Evolutionary conservation across 2,797 vertebrate genomes (phyloP).

Genomic region (Anguilla obscura): DNA sequence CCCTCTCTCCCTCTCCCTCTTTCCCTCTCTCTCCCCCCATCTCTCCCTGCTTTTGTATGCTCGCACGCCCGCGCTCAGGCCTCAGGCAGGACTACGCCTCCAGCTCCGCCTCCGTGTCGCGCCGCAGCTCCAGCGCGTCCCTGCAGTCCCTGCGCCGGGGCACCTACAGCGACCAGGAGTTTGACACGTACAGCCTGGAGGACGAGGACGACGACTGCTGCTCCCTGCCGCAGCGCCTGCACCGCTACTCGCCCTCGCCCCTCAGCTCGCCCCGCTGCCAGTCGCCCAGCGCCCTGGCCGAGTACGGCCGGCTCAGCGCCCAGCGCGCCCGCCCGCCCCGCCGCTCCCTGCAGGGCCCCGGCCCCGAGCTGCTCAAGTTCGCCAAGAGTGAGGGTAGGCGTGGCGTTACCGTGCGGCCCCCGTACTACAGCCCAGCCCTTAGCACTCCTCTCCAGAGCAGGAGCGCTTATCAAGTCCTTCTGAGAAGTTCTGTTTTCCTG

Average conservation of each 20-base stretch:
- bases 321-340: conserved; percentile 76
- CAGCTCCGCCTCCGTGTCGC: conserved; percentile 82
- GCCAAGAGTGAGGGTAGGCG: conserved; percentile 82
- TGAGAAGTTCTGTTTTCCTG: neutral
- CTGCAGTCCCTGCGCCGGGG: conserved; percentile 84
- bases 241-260: conserved; percentile 83
- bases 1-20: neutral
- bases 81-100: conserved; percentile 90
- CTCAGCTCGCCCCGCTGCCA: conserved; percentile 86
- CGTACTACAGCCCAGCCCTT: neutral
- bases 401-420: neutral
- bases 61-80: conserved; percentile 64
- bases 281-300: conserved; percentile 75
- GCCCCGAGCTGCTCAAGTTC: conserved; percentile 82
- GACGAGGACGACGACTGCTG: conserved; percentile 83
- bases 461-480: no score
- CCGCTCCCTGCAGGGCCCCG: conserved; percentile 76
- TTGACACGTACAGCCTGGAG: conserved; percentile 87
- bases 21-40: neutral
- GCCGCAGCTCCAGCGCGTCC: conserved; percentile 87
- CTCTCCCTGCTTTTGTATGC: neutral
- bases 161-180: conserved; percentile 90
- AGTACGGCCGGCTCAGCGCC: conserved; percentile 63
- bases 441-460: neutral
- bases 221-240: conserved; percentile 70